A percentile compares a stretch with the other conserved stretches of the same genome.
Conservation (phyloP, 2,888 invertebrate species). For the Acleris emargana region DNA sequence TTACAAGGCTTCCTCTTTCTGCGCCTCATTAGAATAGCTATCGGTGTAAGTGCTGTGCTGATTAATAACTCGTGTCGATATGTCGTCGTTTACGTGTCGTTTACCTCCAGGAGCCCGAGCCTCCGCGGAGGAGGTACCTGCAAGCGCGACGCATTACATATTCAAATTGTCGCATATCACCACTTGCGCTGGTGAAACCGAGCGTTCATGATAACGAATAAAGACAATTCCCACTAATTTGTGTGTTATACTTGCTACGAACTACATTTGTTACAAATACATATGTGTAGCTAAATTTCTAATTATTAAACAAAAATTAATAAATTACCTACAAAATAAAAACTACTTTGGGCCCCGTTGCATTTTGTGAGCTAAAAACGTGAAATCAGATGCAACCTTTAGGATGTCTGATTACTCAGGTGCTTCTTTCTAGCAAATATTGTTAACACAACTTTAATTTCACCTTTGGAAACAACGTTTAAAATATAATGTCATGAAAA, state of each 20-base stretch:
- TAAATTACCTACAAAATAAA: neutral
- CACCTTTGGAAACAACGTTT: slow-evolving; percentile 21
- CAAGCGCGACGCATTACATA: slow-evolving; percentile 56
- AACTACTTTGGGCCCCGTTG: neutral
- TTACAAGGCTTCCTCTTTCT: slow-evolving; percentile 64
- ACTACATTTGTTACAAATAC: no score
- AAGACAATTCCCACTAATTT: no score
- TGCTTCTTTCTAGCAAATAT: slow-evolving; percentile 19
- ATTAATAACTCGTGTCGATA: slow-evolving; percentile 75
- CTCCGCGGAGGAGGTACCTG: slow-evolving; percentile 56
- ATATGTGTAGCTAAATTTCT: no score
- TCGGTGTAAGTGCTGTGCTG: slow-evolving; percentile 72
- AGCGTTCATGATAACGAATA: slow-evolving; percentile 55
- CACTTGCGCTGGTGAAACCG: slow-evolving; percentile 58
- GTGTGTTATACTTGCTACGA: no score
- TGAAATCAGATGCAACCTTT: slow-evolving; percentile 30
- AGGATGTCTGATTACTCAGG: slow-evolving; percentile 28
- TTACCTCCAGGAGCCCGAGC: slow-evolving; percentile 69
- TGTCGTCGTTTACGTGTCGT: slow-evolving; percentile 77
- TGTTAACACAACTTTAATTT: slow-evolving; percentile 31
- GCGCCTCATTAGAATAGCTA: slow-evolving; percentile 82
- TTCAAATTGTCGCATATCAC: slow-evolving; percentile 70
- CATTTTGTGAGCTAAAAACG: neutral
- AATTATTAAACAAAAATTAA: no score
- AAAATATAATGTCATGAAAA: slow-evolving; percentile 7